A percentile compares a stretch with the other conserved stretches of the same genome.
Evolutionary conservation across 2,797 vertebrate genomes (phyloP).

Genomic region (Microtus obscurus): DNA sequence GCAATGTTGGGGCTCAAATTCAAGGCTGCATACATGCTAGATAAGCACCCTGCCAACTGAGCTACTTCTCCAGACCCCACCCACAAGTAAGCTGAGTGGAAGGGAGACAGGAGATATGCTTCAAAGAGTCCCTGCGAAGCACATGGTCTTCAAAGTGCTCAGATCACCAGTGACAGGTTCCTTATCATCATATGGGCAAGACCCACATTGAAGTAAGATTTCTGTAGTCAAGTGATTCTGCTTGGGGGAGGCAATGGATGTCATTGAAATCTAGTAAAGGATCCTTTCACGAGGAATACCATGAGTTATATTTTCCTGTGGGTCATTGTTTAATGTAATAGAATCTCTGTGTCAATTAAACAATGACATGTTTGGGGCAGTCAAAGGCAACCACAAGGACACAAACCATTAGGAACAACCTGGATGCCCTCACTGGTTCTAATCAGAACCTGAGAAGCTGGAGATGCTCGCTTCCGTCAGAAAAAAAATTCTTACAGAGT

Average conservation of each 20-base stretch:
- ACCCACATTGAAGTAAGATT: slow-evolving; percentile 69
- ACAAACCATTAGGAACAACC: slow-evolving; percentile 84
- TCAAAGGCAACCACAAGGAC: slow-evolving; percentile 83
- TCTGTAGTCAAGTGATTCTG: slow-evolving; percentile 85
- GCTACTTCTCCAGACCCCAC: not conserved
- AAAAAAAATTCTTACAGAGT: not conserved
- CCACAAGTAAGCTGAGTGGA: too few relatives aligned
- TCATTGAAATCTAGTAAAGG: slow-evolving; percentile 85
- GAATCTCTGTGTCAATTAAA: slow-evolving; percentile 89
- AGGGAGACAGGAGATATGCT: not conserved
- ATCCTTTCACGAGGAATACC: slow-evolving; percentile 87
- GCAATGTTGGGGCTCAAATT: not conserved
- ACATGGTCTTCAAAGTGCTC: slow-evolving; percentile 39
- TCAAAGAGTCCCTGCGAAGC: not conserved
- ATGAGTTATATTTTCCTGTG: slow-evolving; percentile 85
- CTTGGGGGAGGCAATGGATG: slow-evolving; percentile 83
- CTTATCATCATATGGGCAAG: slow-evolving; percentile 73
- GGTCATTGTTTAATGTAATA: slow-evolving; percentile 87
- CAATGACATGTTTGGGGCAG: slow-evolving; percentile 87
- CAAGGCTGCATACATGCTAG: not conserved
- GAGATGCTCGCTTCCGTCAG: slow-evolving; percentile 25
- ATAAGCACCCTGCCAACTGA: not conserved
- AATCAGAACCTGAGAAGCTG: slow-evolving; percentile 74
- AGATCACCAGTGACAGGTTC: slow-evolving; percentile 44
- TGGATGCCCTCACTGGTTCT: slow-evolving; percentile 71